Conservation (phyloP, 2,888 invertebrate genomes). For the Steinernema hermaphroditum region DNA sequence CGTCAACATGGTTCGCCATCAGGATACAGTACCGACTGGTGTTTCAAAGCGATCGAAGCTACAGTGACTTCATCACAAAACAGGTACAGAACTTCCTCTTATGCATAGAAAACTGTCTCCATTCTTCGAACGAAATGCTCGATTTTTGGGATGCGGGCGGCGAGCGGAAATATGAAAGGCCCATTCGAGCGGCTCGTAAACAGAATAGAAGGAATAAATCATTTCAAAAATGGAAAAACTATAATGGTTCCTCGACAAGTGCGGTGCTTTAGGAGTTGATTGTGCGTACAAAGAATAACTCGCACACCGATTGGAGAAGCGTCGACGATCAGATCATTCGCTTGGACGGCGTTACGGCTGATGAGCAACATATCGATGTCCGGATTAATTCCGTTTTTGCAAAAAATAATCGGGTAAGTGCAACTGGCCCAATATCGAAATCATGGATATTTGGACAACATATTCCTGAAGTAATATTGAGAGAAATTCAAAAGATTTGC, state of each 20-base stretch:
- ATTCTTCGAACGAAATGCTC: too few relatives aligned
- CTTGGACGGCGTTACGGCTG: not conserved
- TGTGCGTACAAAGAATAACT: slow-evolving; percentile 47
- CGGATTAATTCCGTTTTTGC: not conserved
- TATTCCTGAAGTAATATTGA: too few relatives aligned
- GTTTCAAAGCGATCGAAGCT: slow-evolving; percentile 41
- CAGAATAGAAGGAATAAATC: slow-evolving; percentile 23
- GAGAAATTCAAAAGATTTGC: too few relatives aligned
- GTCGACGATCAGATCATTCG: slow-evolving; percentile 40
- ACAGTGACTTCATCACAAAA: slow-evolving; percentile 35
- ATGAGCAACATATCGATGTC: slow-evolving; percentile 17
- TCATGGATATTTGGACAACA: too few relatives aligned
- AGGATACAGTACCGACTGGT: slow-evolving; percentile 62
- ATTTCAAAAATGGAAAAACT: slow-evolving; percentile 29
- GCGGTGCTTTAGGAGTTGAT: slow-evolving; percentile 50
- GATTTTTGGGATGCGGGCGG: not conserved
- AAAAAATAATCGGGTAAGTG: slow-evolving; percentile 9
- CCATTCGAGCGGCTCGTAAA: slow-evolving; percentile 4
- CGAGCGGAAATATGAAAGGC: not conserved
- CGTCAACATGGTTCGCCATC: slow-evolving; percentile 63
- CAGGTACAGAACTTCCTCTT: slow-evolving; percentile 35
- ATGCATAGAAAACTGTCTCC: too few relatives aligned
- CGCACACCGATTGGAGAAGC: slow-evolving; percentile 44
- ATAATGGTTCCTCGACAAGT: slow-evolving; percentile 29
- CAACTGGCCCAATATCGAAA: not conserved